phyloP scores from a whole-genome alignment of 2,797 vertebrate species.

The Distichodus sexfasciatus region DNA sequence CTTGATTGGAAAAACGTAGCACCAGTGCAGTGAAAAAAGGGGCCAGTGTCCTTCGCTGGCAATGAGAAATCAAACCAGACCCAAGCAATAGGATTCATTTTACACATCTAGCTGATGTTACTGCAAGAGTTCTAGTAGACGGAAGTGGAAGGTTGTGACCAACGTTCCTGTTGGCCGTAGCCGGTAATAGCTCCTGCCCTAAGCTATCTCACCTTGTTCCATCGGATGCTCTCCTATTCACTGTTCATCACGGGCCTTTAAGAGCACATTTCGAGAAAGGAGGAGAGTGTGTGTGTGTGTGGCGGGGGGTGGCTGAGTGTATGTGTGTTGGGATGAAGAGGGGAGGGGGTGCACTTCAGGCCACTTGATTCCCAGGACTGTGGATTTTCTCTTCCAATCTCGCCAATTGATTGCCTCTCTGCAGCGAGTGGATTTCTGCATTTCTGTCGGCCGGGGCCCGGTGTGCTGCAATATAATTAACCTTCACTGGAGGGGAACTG shows the following conservation, averaged over 20 bases:
- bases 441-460: conserved; percentile 56
- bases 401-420: conserved; percentile 67
- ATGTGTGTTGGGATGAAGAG: neutral
- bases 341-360: conserved; percentile 49
- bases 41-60: too few relatives aligned
- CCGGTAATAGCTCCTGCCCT: conserved; percentile 28
- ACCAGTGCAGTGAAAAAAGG: too few relatives aligned
- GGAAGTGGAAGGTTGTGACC: too few relatives aligned
- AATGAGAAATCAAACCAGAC: too few relatives aligned
- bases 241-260: conserved; percentile 53
- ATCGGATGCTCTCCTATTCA: conserved; percentile 27
- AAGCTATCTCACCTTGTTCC: conserved; percentile 36
- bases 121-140: too few relatives aligned
- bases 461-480: conserved; percentile 65
- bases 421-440: conserved; percentile 59
- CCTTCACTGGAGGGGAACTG: conserved; percentile 63
- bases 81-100: too few relatives aligned
- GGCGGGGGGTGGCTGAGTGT: neutral
- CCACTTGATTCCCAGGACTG: conserved; percentile 56
- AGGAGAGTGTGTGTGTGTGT: neutral
- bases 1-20: too few relatives aligned
- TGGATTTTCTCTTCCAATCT: conserved; percentile 69
- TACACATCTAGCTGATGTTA: too few relatives aligned
- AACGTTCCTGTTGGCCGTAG: too few relatives aligned
- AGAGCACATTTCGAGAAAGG: conserved; percentile 52